A percentile compares a stretch with the other conserved stretches of the same genome.
Conservation (phyloP, 2,888 invertebrate species). For the Catotricha subobsoleta region DNA sequence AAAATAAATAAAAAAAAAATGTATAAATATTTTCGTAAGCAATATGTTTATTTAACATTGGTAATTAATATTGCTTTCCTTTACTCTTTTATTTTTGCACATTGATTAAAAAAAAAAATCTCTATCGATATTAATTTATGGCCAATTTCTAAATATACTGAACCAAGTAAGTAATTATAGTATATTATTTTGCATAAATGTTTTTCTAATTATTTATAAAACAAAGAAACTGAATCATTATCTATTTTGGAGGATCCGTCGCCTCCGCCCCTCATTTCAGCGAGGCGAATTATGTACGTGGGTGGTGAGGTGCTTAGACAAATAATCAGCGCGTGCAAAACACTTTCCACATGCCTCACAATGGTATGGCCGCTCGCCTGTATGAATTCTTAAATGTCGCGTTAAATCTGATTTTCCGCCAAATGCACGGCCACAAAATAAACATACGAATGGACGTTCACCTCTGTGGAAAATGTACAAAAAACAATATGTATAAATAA, state of each 20-base stretch:
- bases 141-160: too few species aligned
- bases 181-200: too few species aligned
- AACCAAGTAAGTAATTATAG: too few species aligned
- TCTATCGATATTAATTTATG: too few species aligned
- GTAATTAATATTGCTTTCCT: background rate
- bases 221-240: too few species aligned
- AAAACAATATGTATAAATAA: too few species aligned
- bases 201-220: too few species aligned
- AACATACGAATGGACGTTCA: conserved; percentile 76
- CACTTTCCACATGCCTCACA: conserved; percentile 86
- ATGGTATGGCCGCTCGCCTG: conserved; percentile 77
- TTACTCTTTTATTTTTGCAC: background rate
- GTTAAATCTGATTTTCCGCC: conserved; percentile 78
- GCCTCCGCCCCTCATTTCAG: conserved; percentile 33
- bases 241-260: conserved; percentile 30
- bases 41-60: background rate
- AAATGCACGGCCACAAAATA: conserved; percentile 76
- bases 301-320: conserved; percentile 79
- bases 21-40: too few species aligned
- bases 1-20: too few species aligned
- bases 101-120: background rate
- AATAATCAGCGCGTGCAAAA: conserved; percentile 76
- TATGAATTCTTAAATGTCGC: conserved; percentile 71
- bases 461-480: conserved; percentile 26
- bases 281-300: conserved; percentile 60